phyloP scores from a whole-genome alignment of 2,113 vertebrate genomes.

The Archocentrus centrarchus region DNA sequence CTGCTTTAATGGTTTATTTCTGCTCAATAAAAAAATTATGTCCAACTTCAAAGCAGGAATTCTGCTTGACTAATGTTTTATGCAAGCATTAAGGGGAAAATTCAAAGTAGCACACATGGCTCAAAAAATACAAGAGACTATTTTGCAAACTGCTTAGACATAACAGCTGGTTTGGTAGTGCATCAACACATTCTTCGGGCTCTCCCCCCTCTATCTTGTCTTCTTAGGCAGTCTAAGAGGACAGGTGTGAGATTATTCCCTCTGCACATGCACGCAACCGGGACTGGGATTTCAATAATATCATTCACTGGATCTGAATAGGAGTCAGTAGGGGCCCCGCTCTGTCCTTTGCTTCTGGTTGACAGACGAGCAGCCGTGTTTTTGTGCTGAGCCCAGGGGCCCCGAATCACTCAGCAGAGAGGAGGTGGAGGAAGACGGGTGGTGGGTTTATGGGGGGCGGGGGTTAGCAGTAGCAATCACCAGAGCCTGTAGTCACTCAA shows the following conservation, averaged over 20 bases:
- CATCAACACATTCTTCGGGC: slow-evolving; percentile 57
- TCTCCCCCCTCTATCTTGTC: slow-evolving; percentile 47
- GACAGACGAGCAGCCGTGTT: slow-evolving; percentile 75
- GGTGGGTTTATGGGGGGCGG: slow-evolving; percentile 23
- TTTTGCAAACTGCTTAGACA: slow-evolving; percentile 24
- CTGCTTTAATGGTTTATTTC: background rate
- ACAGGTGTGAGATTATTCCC: slow-evolving; percentile 74
- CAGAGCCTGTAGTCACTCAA: slow-evolving; percentile 41
- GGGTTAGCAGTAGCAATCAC: slow-evolving; percentile 33
- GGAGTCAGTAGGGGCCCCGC: slow-evolving; percentile 65
- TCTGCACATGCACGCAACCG: slow-evolving; percentile 60
- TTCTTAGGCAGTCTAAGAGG: slow-evolving; percentile 51
- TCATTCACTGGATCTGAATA: slow-evolving; percentile 74
- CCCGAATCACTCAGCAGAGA: slow-evolving; percentile 61
- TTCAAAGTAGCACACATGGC: background rate
- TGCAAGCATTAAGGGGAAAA: background rate
- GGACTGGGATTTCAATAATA: slow-evolving; percentile 73
- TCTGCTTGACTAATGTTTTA: background rate
- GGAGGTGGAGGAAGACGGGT: slow-evolving; percentile 48
- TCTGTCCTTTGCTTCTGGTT: slow-evolving; percentile 58
- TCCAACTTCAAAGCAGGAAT: background rate
- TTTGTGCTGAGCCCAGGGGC: slow-evolving; percentile 74
- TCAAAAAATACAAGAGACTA: slow-evolving; percentile 13
- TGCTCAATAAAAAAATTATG: background rate
- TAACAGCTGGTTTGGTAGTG: slow-evolving; percentile 64